A percentile compares a stretch with the other conserved stretches of the same genome.
These are phyloP conservation scores for Papilio helenus DNA, from an alignment of 1,140 invertebrate genomes.

Conservation along the genomic window DNA sequence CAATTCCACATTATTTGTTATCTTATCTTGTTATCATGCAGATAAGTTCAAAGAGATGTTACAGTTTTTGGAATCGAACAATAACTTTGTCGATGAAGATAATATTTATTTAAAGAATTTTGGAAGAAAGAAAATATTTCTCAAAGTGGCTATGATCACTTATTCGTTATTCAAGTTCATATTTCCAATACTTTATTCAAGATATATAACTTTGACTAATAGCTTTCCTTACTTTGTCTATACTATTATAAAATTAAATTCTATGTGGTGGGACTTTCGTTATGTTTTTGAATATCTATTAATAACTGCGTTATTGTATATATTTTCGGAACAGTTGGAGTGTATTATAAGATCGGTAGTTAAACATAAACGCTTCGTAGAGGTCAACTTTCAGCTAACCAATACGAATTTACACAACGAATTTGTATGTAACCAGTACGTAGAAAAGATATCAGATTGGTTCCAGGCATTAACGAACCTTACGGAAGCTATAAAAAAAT, in stretches of 20 bases:
- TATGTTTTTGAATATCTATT: constrained; percentile 20
- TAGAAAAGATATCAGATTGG: constrained; percentile 20
- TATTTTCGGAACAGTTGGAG: constrained; percentile 31
- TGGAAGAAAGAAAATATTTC: background rate
- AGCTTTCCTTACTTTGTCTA: background rate
- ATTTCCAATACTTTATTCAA: background rate
- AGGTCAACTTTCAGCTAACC: background rate
- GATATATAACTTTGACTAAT: background rate
- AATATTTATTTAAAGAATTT: constrained; percentile 7
- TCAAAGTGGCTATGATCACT: background rate
- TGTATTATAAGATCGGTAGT: constrained; percentile 14
- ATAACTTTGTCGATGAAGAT: background rate
- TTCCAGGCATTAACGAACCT: background rate
- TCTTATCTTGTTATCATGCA: background rate
- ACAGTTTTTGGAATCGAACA: background rate
- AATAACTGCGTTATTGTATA: background rate
- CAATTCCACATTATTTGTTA: background rate
- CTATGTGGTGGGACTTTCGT: background rate
- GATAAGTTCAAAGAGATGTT: background rate
- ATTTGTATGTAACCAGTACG: background rate
- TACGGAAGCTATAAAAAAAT: constrained; percentile 11
- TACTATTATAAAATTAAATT: background rate
- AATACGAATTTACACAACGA: background rate
- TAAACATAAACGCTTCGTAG: background rate
- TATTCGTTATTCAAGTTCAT: background rate